Base-by-base conservation (phyloP, 2,888 invertebrate genomes). In the Cecidostiba fungosa region DNA sequence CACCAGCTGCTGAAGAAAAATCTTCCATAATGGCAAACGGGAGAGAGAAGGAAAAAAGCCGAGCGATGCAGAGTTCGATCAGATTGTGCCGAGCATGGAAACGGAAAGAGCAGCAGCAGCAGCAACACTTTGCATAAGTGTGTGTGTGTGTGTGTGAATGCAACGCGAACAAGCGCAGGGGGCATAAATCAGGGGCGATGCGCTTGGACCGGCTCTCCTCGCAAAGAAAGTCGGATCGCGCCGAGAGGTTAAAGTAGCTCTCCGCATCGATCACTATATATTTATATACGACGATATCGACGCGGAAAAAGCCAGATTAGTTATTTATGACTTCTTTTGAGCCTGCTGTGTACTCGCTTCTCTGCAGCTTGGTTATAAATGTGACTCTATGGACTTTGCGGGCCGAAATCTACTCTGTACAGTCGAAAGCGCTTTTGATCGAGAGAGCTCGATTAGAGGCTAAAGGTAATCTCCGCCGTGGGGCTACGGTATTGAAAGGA, bases 311-410 rank as follows among this genome's bases (percentile, higher is more conserved):
- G n/a, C 23, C n/a, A 26, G 59, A 80, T 80, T 80, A 59, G 72
- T 80, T 80, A 80, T 80, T 80, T 80, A 80, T 72, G 72, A 59
- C 72, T 14, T 16, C 43, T 66, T 54, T 26, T 54, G n/a, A 32
- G 10, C 5, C 39, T n/a, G 19, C 14, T n/a, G n/a, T 26, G 5
- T 14, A 26, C 50, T 79, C 36, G 39, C 69, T 76, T 76, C 50
- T 50, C 29, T 76, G 50, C 32, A 12, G 50, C n/a, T n/a, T n/a
- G n/a, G n/a, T n/a, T n/a, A n/a, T n/a, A n/a, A 76, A 78, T 78
- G 43, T 69, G 47, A 47, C 39, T 66, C 39, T 66, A 1, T 23
- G 12, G 14, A 26, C 6, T 54, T 19, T 4, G n/a, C n/a, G n/a
- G 36, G 54, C 16, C 50, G 50, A 50, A 50, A 77, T 26, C 39